phyloP scores from a whole-genome alignment of 1,140 invertebrate genomes.

The Drosophila nikananu region DNA sequence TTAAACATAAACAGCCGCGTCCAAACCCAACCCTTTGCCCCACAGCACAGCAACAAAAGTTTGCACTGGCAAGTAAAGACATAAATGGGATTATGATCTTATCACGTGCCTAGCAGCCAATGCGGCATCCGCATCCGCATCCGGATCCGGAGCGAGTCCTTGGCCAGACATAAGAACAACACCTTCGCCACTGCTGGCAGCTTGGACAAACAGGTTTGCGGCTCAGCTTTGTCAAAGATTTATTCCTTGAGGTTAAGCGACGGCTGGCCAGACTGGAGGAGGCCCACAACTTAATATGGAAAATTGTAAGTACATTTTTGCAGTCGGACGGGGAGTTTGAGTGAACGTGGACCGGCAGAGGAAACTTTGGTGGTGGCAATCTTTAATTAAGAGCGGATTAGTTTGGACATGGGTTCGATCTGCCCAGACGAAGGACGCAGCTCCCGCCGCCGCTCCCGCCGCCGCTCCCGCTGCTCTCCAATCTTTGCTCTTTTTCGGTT shows the following conservation, averaged over 20 bases:
- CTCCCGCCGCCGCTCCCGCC: too few species aligned
- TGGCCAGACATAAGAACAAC: conserved; percentile 74
- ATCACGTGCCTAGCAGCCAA: conserved; percentile 71
- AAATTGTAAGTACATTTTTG: conserved; percentile 72
- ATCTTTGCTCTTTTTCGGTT: conserved; percentile 82
- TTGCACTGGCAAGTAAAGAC: conserved; percentile 78
- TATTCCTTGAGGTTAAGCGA: conserved; percentile 83
- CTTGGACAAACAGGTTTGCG: conserved; percentile 81
- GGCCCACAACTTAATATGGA: conserved; percentile 63
- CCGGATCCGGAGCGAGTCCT: neutral
- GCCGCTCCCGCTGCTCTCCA: neutral
- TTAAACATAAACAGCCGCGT: conserved; percentile 83
- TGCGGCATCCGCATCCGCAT: neutral
- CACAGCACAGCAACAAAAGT: conserved; percentile 56
- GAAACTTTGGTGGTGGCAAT: conserved; percentile 59
- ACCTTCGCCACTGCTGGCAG: conserved; percentile 54
- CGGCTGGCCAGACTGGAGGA: conserved; percentile 44
- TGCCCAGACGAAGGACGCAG: conserved; percentile 48
- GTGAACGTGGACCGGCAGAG: too few species aligned
- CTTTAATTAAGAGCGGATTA: conserved; percentile 85
- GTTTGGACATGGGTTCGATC: conserved; percentile 82
- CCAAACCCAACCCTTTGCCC: conserved; percentile 22
- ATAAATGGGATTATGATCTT: conserved; percentile 86
- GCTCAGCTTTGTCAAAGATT: conserved; percentile 84
- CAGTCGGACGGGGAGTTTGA: neutral